Conservation (phyloP, 2,888 invertebrate genomes). For the Drosophila anomalata region DNA sequence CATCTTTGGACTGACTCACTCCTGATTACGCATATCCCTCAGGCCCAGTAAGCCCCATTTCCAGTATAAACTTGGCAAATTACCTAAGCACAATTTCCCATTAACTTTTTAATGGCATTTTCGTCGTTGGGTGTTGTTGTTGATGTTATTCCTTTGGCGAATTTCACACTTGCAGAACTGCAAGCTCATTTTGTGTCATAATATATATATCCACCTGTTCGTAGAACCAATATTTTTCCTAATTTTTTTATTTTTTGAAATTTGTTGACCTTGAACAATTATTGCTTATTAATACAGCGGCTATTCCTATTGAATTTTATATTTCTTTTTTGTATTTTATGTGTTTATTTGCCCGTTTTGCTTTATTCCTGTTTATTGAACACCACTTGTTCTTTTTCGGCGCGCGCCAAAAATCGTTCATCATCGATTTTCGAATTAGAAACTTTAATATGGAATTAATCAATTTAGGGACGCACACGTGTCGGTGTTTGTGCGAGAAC, state of each 20-base stretch:
- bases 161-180: constrained; percentile 54
- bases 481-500: constrained; percentile 21
- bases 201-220: constrained; percentile 16
- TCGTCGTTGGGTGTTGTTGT: constrained; percentile 6
- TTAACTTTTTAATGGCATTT: constrained; percentile 37
- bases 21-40: constrained; percentile 16
- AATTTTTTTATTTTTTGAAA: constrained; percentile 41
- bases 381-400: constrained; percentile 36
- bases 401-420: constrained; percentile 47
- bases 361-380: constrained; percentile 39
- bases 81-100: constrained; percentile 33
- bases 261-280: constrained; percentile 71
- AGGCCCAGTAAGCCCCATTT: constrained; percentile 19
- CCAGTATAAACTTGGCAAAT: constrained; percentile 22
- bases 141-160: constrained; percentile 18
- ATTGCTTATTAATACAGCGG: constrained; percentile 67
- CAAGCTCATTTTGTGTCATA: constrained; percentile 39
- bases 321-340: constrained; percentile 16
- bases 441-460: constrained; percentile 52
- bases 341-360: constrained; percentile 33
- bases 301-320: constrained; percentile 20
- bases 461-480: constrained; percentile 58
- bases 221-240: constrained; percentile 37
- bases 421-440: constrained; percentile 15
- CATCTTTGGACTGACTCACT: constrained; percentile 12